Percentiles rank a stretch among this genome's conserved stretches.
Conservation (phyloP, 2,797 vertebrate genomes). For the Megaceryle alcyon region DNA sequence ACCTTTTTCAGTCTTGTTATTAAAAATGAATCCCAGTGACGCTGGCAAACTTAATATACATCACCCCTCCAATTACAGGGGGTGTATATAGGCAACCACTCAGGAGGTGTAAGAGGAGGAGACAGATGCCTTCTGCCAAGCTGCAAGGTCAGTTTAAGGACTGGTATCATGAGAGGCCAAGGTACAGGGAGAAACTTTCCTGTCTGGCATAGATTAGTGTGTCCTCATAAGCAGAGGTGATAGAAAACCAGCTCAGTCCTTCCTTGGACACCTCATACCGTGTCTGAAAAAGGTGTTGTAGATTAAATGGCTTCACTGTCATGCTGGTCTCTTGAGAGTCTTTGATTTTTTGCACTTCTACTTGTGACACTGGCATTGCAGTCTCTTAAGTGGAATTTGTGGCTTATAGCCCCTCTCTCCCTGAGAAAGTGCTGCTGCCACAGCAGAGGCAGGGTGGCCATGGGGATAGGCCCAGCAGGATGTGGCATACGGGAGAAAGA, state of each 20-base stretch:
- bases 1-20: slow-evolving; percentile 28
- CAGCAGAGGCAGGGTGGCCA: accelerated
- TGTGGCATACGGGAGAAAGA: accelerated
- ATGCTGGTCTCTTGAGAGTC: not conserved
- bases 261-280: accelerated
- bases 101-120: not conserved
- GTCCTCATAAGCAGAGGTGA: not conserved
- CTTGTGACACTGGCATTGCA: not conserved
- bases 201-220: not conserved
- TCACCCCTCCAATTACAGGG: slow-evolving; percentile 11
- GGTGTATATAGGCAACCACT: not conserved
- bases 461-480: accelerated
- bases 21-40: slow-evolving; percentile 23
- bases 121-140: not conserved
- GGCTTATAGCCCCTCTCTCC: not conserved
- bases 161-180: not conserved
- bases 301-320: not conserved
- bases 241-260: not conserved
- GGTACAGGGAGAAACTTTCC: not conserved
- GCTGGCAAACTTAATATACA: not conserved
- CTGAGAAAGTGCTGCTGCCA: not conserved
- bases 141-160: slow-evolving; percentile 32
- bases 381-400: not conserved
- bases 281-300: not conserved
- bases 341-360: not conserved